A percentile compares a stretch with the other conserved stretches of the same genome.
Evolutionary conservation across 2,113 vertebrate genomes (phyloP).

Genomic region (Oxygymnocypris stewartii): DNA sequence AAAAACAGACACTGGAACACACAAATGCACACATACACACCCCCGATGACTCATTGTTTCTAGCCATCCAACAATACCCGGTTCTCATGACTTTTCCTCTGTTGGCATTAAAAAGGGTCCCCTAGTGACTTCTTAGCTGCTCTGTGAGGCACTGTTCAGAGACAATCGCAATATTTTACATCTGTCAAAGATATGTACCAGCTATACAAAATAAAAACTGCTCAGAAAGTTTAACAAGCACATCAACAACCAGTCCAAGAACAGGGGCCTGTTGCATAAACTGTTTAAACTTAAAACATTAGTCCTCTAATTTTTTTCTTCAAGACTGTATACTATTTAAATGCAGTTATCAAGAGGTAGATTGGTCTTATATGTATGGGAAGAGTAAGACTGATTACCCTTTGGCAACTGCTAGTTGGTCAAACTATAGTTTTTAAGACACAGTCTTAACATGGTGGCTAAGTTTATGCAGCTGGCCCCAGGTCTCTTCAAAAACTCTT

Average conservation of each 20-base stretch:
- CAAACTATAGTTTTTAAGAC: no score
- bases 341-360: no score
- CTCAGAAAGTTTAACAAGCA: background rate
- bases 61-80: slow-evolving; percentile 13
- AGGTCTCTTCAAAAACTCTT: background rate
- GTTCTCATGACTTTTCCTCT: slow-evolving; percentile 41
- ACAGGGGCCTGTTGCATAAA: background rate
- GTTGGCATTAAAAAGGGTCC: background rate
- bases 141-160: background rate
- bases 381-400: no score
- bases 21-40: slow-evolving; percentile 35
- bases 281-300: no score
- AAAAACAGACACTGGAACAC: slow-evolving; percentile 21
- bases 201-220: background rate
- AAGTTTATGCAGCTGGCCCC: no score
- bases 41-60: slow-evolving; percentile 51
- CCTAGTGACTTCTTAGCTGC: background rate
- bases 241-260: background rate
- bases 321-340: no score
- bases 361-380: no score
- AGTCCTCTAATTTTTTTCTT: no score
- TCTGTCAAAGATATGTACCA: background rate
- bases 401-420: no score
- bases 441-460: no score
- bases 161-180: background rate